Base-by-base conservation (phyloP, 2,797 vertebrate species). In the Phrynocephalus forsythii region DNA sequence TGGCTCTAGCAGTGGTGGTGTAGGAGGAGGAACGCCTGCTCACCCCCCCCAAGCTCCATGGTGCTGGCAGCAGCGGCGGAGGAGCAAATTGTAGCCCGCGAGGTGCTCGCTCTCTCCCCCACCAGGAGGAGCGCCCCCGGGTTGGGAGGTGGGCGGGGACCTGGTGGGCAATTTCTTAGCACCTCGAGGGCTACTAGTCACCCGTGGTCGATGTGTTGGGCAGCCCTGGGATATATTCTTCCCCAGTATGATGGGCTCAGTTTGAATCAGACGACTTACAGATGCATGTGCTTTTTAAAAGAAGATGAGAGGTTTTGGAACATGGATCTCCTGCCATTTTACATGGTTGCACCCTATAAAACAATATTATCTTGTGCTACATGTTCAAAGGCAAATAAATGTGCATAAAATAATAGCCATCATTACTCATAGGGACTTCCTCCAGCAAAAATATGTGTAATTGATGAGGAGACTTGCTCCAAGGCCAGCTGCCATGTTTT, bases 401-500 rank as follows among this genome's bases (percentile, higher is more conserved):
- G 56, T 76, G 71, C 60, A 67, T n/a, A 75, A 79, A 84, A 44
- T 20, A 67, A 75, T 56, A 56, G 30, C 30, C 84, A 76, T 52
- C 16, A 24, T 38, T 80, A 63, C 38, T 44, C 60, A 75, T 8
- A 56, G 24, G 77, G 38, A 15, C 73, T 67, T 80, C 60, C 30
- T 75, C 76, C 80, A 83, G 80, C 33, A 73, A 75, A 80, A 88
- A 88, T 73, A 22, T 56, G 18, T 80, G 22, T 68, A 84, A 33
- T 24, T 79, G 38, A 83, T 48, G 60, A 50, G 67, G 79, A 56
- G 67, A 38, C 67, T 85, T 88, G 71, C 78, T 85, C 56, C 87
- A 80, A 84, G 69, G 30, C 80, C 9, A 48, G 66, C 48, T 87
- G 63, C 86, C 18, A 78, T 87, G 16, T 83, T 83, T 80, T 80